Base-by-base conservation (phyloP, 1,140 invertebrate species). In the Varroa destructor region DNA sequence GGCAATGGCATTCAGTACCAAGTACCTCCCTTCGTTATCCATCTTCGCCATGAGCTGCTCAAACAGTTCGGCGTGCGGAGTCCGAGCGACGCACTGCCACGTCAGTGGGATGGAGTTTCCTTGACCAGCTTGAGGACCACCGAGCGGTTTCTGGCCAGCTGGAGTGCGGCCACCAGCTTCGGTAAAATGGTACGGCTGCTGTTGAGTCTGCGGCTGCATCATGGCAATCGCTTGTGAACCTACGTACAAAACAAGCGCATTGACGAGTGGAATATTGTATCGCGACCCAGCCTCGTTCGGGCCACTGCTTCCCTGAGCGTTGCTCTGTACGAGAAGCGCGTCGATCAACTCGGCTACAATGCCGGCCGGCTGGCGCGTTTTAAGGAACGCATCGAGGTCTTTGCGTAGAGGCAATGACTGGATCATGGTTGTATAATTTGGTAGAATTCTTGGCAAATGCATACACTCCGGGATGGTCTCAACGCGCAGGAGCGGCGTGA, bases 21-120 rank as follows among this genome's bases (percentile, higher is more conserved):
- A 82, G 79, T 98, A 99, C 0, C 87, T 82, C 71, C 86, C 86
- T 86, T 99, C 95, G 12, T 91, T 97, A 79, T 99, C 95, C 51
- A 99, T 84, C 81, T 96, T 92, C 1, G 97, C 93, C 14, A 92
- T 91, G 73, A 99, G 84, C 82, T 97, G 97, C 81, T 99, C 94
- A 84, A 99, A 99, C 73, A 99, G 98, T 78, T 99, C 96, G 93
- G 98, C 98, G 78, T 97, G 94, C 0, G 94, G 88, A 37, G 93
- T 67, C 5, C 61, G 61, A 40, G 61, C 40, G 12, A 67, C 61
- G 12, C 61, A 40, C 14, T 67, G 81, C 78, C 70, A 73, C 55
- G 61, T 67, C 61, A 67, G 40, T 37, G 61, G 46, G 46, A 51
- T 51, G 40, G 40, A 12, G 37, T 40, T 40, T 12, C 61, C 61